These are phyloP conservation scores for Puffinus mauretanicus DNA, from an alignment of 2,113 vertebrate genomes.

Conservation along the genomic window DNA sequence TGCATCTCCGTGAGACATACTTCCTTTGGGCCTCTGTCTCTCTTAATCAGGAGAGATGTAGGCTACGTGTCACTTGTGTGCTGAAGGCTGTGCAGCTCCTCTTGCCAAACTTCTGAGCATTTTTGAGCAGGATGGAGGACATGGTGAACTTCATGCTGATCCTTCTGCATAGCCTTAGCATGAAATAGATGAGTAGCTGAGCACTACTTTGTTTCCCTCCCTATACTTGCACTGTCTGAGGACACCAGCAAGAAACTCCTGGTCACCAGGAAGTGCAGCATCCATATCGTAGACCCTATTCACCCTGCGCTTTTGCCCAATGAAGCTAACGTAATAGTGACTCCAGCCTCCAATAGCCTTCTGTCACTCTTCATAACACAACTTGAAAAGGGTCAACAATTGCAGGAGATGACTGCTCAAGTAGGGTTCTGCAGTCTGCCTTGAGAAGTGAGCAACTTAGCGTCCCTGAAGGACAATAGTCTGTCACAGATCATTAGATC, in stretches of 20 bases:
- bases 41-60: background rate
- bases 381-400: background rate
- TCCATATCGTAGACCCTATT: background rate
- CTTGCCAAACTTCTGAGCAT: background rate
- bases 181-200: background rate
- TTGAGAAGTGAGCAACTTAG: background rate
- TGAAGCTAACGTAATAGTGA: background rate
- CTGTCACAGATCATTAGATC: background rate
- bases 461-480: background rate
- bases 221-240: background rate
- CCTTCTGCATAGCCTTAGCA: background rate
- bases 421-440: background rate
- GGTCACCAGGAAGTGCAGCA: background rate
- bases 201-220: background rate
- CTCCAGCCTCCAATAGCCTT: background rate
- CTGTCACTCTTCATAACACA: background rate
- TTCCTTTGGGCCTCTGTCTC: conserved; percentile 19
- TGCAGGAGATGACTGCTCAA: background rate
- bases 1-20: background rate
- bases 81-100: background rate
- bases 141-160: background rate
- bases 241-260: background rate
- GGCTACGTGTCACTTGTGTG: background rate
- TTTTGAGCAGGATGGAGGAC: background rate
- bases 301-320: fast-evolving